These are phyloP conservation scores for Calliphora vomitoria DNA, from an alignment of 2,888 invertebrate species.

Conservation along the genomic window DNA sequence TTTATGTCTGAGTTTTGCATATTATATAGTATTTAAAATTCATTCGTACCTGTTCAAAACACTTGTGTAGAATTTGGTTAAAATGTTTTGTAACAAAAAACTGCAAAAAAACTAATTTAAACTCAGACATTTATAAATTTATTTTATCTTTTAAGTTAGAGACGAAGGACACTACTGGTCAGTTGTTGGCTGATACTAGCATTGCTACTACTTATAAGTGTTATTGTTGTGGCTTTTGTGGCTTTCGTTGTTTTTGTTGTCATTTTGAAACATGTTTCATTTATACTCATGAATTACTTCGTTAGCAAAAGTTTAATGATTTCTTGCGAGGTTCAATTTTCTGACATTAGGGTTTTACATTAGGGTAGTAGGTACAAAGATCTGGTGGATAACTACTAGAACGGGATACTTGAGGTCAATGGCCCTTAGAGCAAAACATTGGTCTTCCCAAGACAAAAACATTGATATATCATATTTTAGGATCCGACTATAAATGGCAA, in stretches of 20 bases:
- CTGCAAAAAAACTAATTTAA: slow-evolving; percentile 32
- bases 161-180: background rate
- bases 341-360: no score
- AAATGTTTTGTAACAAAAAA: slow-evolving; percentile 1
- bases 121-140: slow-evolving; percentile 40
- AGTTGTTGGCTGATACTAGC: slow-evolving; percentile 11
- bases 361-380: no score
- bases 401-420: no score
- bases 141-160: slow-evolving; percentile 20
- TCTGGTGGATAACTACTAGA: no score
- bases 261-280: background rate
- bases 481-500: no score
- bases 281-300: background rate
- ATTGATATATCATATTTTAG: no score
- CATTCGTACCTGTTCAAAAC: slow-evolving; percentile 41
- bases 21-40: slow-evolving; percentile 11
- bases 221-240: background rate
- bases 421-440: no score
- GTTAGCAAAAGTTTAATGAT: no score
- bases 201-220: background rate
- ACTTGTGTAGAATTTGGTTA: slow-evolving; percentile 34
- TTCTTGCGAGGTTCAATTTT: no score
- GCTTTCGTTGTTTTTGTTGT: background rate
- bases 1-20: background rate
- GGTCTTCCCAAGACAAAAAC: no score